phyloP scores from a whole-genome alignment of 2,113 vertebrate genomes.

The Silurus asotus region DNA sequence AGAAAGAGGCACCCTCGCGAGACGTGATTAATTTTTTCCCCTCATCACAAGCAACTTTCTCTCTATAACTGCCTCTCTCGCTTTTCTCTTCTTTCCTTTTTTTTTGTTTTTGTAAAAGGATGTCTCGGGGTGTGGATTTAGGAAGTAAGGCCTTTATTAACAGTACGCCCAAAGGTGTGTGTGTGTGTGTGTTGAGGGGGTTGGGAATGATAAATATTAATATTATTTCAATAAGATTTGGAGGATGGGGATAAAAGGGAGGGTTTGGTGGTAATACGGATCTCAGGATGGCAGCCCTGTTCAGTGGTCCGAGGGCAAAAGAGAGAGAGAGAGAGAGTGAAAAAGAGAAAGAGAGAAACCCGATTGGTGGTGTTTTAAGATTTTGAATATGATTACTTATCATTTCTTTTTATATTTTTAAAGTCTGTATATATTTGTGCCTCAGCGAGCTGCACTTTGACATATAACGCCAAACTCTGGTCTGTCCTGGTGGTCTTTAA shows the following conservation, averaged over 20 bases:
- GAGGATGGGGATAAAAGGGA: slow-evolving; percentile 30
- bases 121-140: slow-evolving; percentile 44
- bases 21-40: slow-evolving; percentile 71
- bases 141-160: slow-evolving; percentile 75
- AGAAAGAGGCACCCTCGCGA: slow-evolving; percentile 62
- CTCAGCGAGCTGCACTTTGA: not conserved
- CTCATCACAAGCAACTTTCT: slow-evolving; percentile 50
- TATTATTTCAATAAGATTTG: slow-evolving; percentile 62
- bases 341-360: not conserved
- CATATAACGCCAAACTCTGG: not conserved
- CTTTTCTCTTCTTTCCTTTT: slow-evolving; percentile 60
- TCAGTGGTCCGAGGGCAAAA: slow-evolving; percentile 27
- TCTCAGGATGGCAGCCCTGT: slow-evolving; percentile 28
- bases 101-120: slow-evolving; percentile 53
- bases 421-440: not conserved
- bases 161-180: slow-evolving; percentile 68
- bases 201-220: slow-evolving; percentile 69
- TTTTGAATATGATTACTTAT: slow-evolving; percentile 19
- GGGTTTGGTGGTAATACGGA: slow-evolving; percentile 9
- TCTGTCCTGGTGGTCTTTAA: slow-evolving; percentile 20
- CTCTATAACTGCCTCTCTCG: slow-evolving; percentile 64
- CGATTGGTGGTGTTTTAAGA: not conserved
- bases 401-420: not conserved
- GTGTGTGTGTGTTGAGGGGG: slow-evolving; percentile 2
- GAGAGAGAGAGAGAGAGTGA: not conserved